Conservation (phyloP, 2,113 vertebrate species). For the Hippocampus zosterae region DNA sequence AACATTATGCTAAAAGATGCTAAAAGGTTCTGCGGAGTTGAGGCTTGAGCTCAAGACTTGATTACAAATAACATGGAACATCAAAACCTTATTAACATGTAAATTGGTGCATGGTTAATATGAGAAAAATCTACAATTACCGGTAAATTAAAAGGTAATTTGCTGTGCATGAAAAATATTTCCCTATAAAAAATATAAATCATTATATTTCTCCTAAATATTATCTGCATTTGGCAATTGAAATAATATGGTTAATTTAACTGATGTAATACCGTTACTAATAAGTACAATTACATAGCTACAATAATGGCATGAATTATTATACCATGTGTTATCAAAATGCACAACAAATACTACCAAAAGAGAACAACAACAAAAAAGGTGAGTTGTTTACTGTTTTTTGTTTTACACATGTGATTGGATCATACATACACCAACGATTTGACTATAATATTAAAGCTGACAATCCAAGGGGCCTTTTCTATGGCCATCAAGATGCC, state of each 20-base stretch:
- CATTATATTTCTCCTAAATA: neutral
- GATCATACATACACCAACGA: slow-evolving; percentile 11
- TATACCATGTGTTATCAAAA: slow-evolving; percentile 12
- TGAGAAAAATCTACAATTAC: neutral
- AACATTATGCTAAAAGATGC: neutral
- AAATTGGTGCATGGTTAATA: neutral
- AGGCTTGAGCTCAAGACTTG: neutral
- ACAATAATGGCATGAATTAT: neutral
- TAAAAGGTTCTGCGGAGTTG: neutral
- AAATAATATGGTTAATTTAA: neutral
- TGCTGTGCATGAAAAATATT: neutral
- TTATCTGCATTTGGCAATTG: neutral
- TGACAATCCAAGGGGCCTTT: slow-evolving; percentile 29
- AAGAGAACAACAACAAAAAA: neutral
- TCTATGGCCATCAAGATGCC: slow-evolving; percentile 23
- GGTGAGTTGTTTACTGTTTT: neutral
- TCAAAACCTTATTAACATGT: slow-evolving; percentile 3
- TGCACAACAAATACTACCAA: slow-evolving; percentile 8
- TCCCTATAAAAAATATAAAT: neutral
- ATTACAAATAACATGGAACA: neutral
- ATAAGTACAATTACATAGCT: neutral
- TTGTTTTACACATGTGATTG: neutral
- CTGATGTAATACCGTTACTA: neutral
- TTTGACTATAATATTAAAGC: slow-evolving; percentile 25
- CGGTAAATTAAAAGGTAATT: neutral